A percentile compares a stretch with the other conserved stretches of the same genome.
Evolutionary conservation across 2,888 invertebrate genomes (phyloP).

Genomic region (Trissoscelio sp.): DNA sequence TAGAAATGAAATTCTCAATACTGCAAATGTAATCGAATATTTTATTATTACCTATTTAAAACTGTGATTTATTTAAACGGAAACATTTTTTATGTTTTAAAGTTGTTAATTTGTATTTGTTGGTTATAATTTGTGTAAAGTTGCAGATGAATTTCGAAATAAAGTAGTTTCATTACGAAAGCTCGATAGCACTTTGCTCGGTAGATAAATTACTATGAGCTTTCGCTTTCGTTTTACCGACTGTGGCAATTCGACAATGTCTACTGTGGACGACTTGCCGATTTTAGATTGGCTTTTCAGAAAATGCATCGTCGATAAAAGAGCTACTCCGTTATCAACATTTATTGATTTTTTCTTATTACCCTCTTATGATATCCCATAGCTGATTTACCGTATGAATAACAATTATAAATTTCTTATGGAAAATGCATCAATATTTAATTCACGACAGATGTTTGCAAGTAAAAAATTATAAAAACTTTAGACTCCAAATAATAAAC

Average conservation of each 20-base stretch:
- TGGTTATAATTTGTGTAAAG: too few relatives aligned
- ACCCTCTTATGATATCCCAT: slow-evolving; percentile 24
- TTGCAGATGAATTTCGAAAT: too few relatives aligned
- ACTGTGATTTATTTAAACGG: too few relatives aligned
- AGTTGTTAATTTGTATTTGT: too few relatives aligned
- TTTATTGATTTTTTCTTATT: slow-evolving; percentile 29
- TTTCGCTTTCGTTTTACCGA: slow-evolving; percentile 35
- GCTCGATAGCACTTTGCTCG: slow-evolving; percentile 9
- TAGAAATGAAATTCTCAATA: too few relatives aligned
- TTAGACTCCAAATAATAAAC: too few relatives aligned
- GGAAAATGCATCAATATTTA: too few relatives aligned
- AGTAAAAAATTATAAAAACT: too few relatives aligned
- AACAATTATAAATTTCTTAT: neutral
- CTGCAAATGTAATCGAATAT: too few relatives aligned
- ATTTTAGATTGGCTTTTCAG: slow-evolving; percentile 19
- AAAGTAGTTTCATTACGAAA: slow-evolving; percentile 4
- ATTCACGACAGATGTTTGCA: too few relatives aligned
- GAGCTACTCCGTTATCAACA: slow-evolving; percentile 6
- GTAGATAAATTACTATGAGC: slow-evolving; percentile 44
- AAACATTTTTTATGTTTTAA: too few relatives aligned
- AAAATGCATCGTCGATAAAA: slow-evolving; percentile 49
- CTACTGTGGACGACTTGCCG: slow-evolving; percentile 26
- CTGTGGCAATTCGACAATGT: slow-evolving; percentile 33
- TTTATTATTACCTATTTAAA: too few relatives aligned
- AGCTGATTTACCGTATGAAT: slow-evolving; percentile 11